Evolutionary conservation across 1,140 invertebrate genomes (phyloP).

Genomic region (Musca vetustissima): DNA sequence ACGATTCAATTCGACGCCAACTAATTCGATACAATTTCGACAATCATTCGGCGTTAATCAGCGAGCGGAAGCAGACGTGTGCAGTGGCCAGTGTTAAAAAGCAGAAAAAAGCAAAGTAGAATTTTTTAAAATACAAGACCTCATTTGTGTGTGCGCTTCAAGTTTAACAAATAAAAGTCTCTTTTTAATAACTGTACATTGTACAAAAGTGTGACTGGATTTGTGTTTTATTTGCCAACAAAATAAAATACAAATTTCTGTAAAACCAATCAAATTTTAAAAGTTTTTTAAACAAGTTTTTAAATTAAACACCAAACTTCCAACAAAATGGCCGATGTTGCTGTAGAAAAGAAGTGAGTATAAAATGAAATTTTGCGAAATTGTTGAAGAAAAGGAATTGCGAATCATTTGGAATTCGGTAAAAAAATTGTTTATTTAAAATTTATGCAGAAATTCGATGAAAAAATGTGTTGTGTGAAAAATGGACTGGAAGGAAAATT

Average conservation of each 20-base stretch:
- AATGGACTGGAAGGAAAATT: conserved; percentile 4
- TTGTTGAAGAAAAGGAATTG: no score
- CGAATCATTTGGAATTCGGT: background rate
- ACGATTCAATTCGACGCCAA: conserved; percentile 5
- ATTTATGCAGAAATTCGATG: background rate
- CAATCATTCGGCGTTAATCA: conserved; percentile 18
- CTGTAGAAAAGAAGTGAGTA: conserved; percentile 53
- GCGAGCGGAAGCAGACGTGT: conserved; percentile 12
- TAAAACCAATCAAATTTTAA: no score
- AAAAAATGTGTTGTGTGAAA: background rate
- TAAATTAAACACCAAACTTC: conserved; percentile 3
- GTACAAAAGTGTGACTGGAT: conserved; percentile 1
- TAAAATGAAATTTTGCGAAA: conserved; percentile 16
- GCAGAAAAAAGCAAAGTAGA: conserved; percentile 6
- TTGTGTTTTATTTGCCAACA: conserved; percentile 17
- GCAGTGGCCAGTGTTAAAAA: conserved; percentile 15
- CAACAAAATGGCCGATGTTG: conserved; percentile 55
- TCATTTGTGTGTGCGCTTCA: background rate
- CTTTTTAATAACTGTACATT: background rate
- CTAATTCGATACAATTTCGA: conserved; percentile 16
- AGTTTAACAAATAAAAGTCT: background rate
- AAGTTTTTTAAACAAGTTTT: conserved; percentile 19
- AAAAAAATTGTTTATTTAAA: conserved; percentile 9
- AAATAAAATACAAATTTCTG: conserved; percentile 19
- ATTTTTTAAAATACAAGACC: conserved; percentile 3